Evolutionary conservation across 2,888 invertebrate genomes (phyloP), one percentile per base, ranked within the genome.

Genomic region (Eupithecia insigniata): DNA sequence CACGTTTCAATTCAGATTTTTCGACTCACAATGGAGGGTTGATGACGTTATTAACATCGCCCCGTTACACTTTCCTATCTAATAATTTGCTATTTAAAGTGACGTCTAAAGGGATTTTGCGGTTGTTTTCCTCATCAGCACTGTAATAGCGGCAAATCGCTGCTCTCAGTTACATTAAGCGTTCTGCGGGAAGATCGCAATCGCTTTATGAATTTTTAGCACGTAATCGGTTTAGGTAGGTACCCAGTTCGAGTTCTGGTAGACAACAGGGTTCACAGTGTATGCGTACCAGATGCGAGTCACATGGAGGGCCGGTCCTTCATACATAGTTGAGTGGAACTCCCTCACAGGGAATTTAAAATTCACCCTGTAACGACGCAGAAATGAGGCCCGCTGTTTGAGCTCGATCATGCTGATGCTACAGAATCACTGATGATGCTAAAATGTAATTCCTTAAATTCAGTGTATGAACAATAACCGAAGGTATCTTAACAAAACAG

Each of bases 261-360:
- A 87, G 86, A 91, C 90, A 90, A 89, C 88, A 86, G 71, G 82
- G 86, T 83, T 86, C 87, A 86, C 88, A 89, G 82, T 81, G 83
- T 87, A 90, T 89, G 90, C 88, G 89, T 88, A 85, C 87, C 88
- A 89, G 89, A 91, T 89, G 83, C 84, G 88, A 85, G 81, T 85
- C 86, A 84, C 83, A 81, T 80, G 78, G 80, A 86, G 87, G 74
- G 84, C 86, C 82, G 85, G 86, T 88, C 88, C 90, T 90, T 92
- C 90, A 92, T 93, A 91, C 92, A 92, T 92, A 91, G 88, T 91
- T 91, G 88, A 92, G 90, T 89, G 87, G 83, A 79, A 87, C 86
- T 83, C 87, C 89, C 87, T 86, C 85, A 82, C 86, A 80, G 79
- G 72, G 71, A 87, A 91, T 92, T 92, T 91, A 90, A 92, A 92